Base-by-base conservation (phyloP, 2,113 vertebrate species). In the Eptatretus burgeri region DNA sequence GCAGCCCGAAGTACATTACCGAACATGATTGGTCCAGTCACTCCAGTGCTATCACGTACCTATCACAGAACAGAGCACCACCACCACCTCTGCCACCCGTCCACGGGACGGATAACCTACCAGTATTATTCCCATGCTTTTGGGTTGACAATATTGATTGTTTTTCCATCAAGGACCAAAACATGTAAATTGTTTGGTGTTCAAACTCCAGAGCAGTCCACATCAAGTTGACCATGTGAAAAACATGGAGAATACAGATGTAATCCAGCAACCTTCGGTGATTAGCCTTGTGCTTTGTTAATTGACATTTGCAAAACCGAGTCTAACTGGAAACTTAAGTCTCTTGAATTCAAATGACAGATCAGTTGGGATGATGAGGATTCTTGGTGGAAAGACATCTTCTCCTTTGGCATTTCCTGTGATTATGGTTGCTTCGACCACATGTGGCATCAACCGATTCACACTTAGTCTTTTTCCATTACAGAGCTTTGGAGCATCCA, bases 371-470 rank as follows among this genome's bases (percentile, higher is more conserved):
- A 56, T 56, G 52, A 56, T 14, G 14, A 17, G 52, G 5, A 9
- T 56, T 14, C 52, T 16, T 16, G 52, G 5, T 16, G 18, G 14
- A 56, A 56, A 9, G 52, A 5, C 5, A 56, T 56, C 18, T 56
- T 56, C 14, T 56, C 18, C 52, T n/a, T n/a, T n/a, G n/a, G n/a
- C n/a, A n/a, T n/a, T n/a, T n/a, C n/a, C n/a, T n/a, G n/a, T n/a
- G n/a, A 56, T 56, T 56, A 56, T 56, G 18, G 52, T 56, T 56
- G 52, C 52, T 17, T 56, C 52, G 18, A 56, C 18, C 14, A 56
- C 5, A 56, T 17, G 52, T 16, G 52, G 52, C 18, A 9, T 14
- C 5, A 5, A 17, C 52, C 18, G 5, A 16, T 56, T 56, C 52
- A 56, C 52, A 17, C 52, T 16, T 9, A 56, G 52, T 17, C 18